Conservation (phyloP, 2,113 vertebrate species). For the Lagenorhynchus albirostris region DNA sequence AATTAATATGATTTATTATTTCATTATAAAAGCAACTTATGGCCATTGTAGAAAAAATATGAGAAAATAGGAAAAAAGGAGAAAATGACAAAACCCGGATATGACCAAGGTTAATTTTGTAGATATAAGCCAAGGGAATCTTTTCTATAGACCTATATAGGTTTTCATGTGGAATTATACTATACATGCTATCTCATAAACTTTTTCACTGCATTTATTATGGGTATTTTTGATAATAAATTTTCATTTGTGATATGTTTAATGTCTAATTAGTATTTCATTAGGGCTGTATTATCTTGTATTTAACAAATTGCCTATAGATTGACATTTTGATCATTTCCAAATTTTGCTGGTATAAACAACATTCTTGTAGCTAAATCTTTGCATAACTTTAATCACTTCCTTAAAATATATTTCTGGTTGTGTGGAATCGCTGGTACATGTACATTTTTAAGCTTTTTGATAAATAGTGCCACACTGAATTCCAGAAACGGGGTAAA, state of each 20-base stretch:
- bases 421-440: neutral
- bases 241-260: neutral
- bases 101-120: neutral
- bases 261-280: neutral
- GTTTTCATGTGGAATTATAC: neutral
- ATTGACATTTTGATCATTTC: neutral
- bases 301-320: neutral
- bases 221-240: neutral
- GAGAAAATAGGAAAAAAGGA: neutral
- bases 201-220: neutral
- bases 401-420: neutral
- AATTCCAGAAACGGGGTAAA: neutral
- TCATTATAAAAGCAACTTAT: conserved; percentile 28
- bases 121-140: neutral
- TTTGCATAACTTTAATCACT: neutral
- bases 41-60: neutral
- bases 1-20: conserved; percentile 40
- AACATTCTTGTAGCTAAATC: neutral
- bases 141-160: neutral
- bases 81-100: neutral
- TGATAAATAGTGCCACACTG: neutral
- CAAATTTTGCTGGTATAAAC: neutral
- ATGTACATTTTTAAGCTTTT: neutral
- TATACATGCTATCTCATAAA: neutral
- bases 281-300: neutral